Conservation (phyloP, 35 echinoderm and acorn worm genomes). For the Stichopus chloronotus region DNA sequence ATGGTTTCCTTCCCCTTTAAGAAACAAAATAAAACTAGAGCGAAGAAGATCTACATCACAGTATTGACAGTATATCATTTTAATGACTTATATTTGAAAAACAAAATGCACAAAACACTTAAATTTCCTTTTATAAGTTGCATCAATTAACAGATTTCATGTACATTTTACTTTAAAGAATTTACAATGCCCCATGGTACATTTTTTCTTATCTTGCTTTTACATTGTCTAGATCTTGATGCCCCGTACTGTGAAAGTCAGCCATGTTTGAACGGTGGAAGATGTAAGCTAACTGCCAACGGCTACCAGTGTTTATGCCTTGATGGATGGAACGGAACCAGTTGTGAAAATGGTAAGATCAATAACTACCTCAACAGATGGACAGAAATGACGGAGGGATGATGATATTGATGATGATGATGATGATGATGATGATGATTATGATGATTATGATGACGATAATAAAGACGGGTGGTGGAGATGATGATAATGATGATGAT, state of each 20-base stretch:
- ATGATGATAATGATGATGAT: slow-evolving; percentile 53
- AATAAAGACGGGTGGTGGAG: neutral
- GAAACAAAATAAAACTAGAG: too few species aligned
- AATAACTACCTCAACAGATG: neutral
- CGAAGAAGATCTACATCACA: too few species aligned
- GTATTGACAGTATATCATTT: too few species aligned
- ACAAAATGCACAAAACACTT: too few species aligned
- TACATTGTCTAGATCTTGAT: slow-evolving; percentile 35
- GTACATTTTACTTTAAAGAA: too few species aligned
- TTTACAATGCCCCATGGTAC: too few species aligned
- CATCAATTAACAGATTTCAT: too few species aligned
- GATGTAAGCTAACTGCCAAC: slow-evolving; percentile 13
- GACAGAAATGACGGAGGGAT: neutral
- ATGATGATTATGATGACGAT: neutral
- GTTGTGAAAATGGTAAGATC: slow-evolving; percentile 66
- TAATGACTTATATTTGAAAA: too few species aligned
- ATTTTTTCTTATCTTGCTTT: neutral
- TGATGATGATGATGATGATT: neutral
- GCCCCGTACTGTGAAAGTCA: slow-evolving; percentile 38
- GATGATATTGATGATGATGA: neutral
- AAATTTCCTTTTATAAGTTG: too few species aligned
- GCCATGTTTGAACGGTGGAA: slow-evolving; percentile 61
- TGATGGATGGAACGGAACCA: slow-evolving; percentile 60
- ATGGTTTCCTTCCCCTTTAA: too few species aligned
- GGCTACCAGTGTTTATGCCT: slow-evolving; percentile 62